phyloP scores from a whole-genome alignment of 2,797 vertebrate species.

The Thaleichthys pacificus region DNA sequence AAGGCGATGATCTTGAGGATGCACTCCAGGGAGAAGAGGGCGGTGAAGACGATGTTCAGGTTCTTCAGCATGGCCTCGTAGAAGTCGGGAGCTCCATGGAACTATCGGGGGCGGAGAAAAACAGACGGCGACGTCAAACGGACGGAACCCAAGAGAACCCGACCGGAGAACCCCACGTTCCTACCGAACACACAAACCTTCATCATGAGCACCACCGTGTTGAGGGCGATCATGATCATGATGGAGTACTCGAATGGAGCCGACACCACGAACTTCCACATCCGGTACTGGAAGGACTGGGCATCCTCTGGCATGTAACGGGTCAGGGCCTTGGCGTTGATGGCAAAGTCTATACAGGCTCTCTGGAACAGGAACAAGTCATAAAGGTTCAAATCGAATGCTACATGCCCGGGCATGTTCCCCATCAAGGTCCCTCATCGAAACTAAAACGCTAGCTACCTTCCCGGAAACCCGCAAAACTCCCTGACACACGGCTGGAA shows the following conservation, averaged over 20 bases:
- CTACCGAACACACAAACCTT: conserved; percentile 78
- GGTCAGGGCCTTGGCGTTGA: conserved; percentile 93
- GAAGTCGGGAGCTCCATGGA: conserved; percentile 84
- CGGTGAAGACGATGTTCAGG: conserved; percentile 94
- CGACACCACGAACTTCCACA: conserved; percentile 97
- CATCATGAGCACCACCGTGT: conserved; percentile 99
- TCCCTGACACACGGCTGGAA: no score
- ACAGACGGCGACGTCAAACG: not conserved
- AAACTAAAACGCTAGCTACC: no score
- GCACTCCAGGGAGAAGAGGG: conserved; percentile 95
- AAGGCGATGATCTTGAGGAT: conserved; percentile 96
- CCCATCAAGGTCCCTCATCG: not conserved
- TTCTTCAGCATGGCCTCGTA: conserved; percentile 94
- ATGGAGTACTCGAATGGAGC: conserved; percentile 96
- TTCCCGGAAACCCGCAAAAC: no score
- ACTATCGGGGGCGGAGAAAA: conserved; percentile 68
- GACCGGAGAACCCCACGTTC: no score
- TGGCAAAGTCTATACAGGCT: conserved; percentile 97
- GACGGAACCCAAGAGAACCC: no score
- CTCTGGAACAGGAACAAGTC: conserved; percentile 73
- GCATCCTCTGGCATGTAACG: conserved; percentile 96
- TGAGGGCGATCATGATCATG: conserved; percentile 97
- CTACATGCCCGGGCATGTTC: not conserved
- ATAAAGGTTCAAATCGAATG: not conserved
- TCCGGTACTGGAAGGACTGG: conserved; percentile 94